Evolutionary conservation across 2,888 invertebrate species (phyloP).

Genomic region (Ornithoptera alexandrae): DNA sequence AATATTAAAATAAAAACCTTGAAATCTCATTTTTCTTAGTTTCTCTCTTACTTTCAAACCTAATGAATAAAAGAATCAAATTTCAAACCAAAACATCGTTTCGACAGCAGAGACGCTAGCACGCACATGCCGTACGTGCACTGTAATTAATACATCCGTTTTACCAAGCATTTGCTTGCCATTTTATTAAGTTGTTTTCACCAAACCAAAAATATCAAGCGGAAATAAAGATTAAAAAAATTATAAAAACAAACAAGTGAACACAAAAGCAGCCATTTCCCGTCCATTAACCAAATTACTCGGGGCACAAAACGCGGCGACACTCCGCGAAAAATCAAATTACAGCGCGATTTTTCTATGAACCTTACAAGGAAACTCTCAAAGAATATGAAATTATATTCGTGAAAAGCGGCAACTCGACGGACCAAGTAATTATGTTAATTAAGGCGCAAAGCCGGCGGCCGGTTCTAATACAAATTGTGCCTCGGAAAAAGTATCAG

Average conservation of each 20-base stretch:
- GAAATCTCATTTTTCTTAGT: no score
- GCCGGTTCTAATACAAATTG: background rate
- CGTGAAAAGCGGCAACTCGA: background rate
- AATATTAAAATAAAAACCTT: no score
- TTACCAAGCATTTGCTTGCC: no score
- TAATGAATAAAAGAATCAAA: no score
- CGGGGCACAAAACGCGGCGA: conserved; percentile 9
- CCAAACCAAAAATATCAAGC: background rate
- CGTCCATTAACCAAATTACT: conserved; percentile 27
- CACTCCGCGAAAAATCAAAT: conserved; percentile 18
- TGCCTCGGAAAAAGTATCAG: background rate
- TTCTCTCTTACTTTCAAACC: no score
- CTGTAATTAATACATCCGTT: no score
- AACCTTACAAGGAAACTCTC: background rate
- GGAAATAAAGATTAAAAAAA: conserved; percentile 13
- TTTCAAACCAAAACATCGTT: no score
- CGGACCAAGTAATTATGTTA: background rate
- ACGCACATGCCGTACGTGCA: no score
- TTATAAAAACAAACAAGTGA: background rate
- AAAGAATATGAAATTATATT: conserved; percentile 1
- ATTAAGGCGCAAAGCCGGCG: background rate
- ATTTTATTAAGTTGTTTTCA: no score
- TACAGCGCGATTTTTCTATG: conserved; percentile 20
- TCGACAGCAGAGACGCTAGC: no score
- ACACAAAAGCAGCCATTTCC: conserved; percentile 17